These are phyloP conservation scores for Myrmophylax atrothorax DNA, from an alignment of 2,113 vertebrate genomes.

Conservation along the genomic window DNA sequence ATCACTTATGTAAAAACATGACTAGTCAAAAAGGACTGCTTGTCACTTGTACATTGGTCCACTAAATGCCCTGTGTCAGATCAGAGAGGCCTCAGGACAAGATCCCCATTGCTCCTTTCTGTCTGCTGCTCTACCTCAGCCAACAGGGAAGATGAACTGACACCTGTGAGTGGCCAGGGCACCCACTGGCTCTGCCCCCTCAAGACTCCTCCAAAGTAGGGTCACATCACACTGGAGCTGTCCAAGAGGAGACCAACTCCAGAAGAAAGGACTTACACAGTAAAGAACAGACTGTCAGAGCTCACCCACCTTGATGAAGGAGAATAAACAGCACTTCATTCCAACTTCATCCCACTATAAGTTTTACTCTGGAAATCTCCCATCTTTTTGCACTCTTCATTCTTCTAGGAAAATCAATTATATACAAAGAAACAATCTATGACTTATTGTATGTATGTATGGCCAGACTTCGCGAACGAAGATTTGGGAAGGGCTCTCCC, in stretches of 20 bases:
- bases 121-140: neutral
- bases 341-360: neutral
- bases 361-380: neutral
- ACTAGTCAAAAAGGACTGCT: neutral
- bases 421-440: neutral
- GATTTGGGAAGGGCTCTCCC: no score
- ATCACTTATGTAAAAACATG: neutral
- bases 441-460: no score
- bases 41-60: neutral
- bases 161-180: neutral
- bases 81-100: neutral
- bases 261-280: neutral
- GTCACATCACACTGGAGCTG: neutral
- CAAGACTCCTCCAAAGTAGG: neutral
- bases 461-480: no score
- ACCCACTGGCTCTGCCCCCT: neutral
- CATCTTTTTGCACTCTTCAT: neutral
- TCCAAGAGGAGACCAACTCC: neutral
- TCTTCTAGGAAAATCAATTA: neutral
- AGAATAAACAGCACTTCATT: neutral
- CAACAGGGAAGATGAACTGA: accelerated
- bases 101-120: neutral
- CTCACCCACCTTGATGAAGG: no score
- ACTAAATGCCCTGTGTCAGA: neutral
- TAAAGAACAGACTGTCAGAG: neutral